phyloP scores from a whole-genome alignment of 1,140 invertebrate genomes.

The Aradophagus sp. region DNA sequence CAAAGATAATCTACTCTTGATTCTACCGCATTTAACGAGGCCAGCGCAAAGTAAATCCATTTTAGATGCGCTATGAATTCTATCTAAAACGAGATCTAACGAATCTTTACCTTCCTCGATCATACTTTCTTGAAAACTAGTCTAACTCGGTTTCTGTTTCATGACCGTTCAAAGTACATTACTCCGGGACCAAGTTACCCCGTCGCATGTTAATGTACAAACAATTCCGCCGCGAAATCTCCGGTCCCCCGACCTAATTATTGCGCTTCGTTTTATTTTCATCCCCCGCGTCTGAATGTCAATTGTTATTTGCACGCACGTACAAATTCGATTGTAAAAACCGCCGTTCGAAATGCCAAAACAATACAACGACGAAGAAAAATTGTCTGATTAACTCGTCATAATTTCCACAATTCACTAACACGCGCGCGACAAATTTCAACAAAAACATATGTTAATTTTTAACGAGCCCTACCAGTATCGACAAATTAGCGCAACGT shows the following conservation, averaged over 20 bases:
- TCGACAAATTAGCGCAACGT: no score
- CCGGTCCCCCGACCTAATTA: no score
- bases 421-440: no score
- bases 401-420: no score
- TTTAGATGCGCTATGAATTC: slow-evolving; percentile 56
- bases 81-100: slow-evolving; percentile 55
- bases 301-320: slow-evolving; percentile 2
- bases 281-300: no score
- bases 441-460: no score
- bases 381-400: no score
- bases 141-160: slow-evolving; percentile 43
- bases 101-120: slow-evolving; percentile 48
- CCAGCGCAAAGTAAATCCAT: slow-evolving; percentile 54
- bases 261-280: slow-evolving; percentile 5
- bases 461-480: no score
- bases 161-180: slow-evolving; percentile 36
- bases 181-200: slow-evolving; percentile 32
- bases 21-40: slow-evolving; percentile 57
- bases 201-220: slow-evolving; percentile 49
- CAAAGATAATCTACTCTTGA: slow-evolving; percentile 58
- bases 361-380: no score
- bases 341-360: no score
- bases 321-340: no score
- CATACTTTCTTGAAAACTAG: slow-evolving; percentile 51
- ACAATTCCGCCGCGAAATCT: slow-evolving; percentile 32